Evolutionary conservation across 2,797 vertebrate genomes (phyloP), one percentile per base, ranked within the genome.

Genomic region (Vireo griseus): DNA sequence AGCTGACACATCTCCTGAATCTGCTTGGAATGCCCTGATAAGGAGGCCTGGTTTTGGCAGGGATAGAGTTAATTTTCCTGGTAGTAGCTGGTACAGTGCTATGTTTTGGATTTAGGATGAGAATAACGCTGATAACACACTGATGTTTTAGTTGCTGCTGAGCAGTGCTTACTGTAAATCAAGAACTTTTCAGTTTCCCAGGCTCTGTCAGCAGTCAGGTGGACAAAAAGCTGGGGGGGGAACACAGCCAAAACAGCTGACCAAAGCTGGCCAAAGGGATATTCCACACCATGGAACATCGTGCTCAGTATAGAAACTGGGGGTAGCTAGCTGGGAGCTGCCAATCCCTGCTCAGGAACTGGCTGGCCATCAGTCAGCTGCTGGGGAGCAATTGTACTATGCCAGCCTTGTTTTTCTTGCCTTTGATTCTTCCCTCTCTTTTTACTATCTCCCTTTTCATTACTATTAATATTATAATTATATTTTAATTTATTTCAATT

Each of bases 361-460:
- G 44, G 33, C 12, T 71, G 39, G 55, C 20, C 57, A 63, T 69
- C 0, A 0, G 12, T 16, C 50, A 76, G 57, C 2, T 1, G 3
- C 10, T 52, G 52, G 19, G 8, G 58, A 59, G 21, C 18, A 58
- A 52, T 12, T 52, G 39, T 9, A 29, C 7, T 8, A 31, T n/a
- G 31, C 25, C 47, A 11, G 7, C 28, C 48, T 59, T 84, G 66
- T 12, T 77, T 16, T 39, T 25, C 57, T 58, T 35, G 47, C 15
- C 26, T 50, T 72, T 52, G 37, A 25, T 47, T 59, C 26, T 52
- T n/a, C 15, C n/a, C 25, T 35, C 26, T 84, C 39, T 51, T 63
- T 45, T 52, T 72, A 29, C 24, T 18, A 24, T 33, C 33, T 52
- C 51, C 16, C 22, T 84, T n/a, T 47, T 37, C 47, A 54, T 37